Percentiles rank a stretch among this genome's conserved stretches.
Conservation (phyloP, 23 tunicate species). For the Phallusia fumigata region DNA sequence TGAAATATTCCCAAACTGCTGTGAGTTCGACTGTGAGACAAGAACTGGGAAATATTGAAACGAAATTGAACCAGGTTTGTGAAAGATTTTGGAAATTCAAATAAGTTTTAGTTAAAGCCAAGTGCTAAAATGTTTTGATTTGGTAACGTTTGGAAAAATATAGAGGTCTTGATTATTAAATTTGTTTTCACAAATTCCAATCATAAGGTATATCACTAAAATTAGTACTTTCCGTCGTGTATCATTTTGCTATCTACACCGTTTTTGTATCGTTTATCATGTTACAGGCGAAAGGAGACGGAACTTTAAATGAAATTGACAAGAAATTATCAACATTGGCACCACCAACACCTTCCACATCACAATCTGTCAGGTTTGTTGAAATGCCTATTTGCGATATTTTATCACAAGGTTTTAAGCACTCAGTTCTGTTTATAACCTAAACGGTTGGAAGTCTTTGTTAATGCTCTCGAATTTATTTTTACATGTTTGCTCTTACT, state of each 20-base stretch:
- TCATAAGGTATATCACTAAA: too few relatives aligned
- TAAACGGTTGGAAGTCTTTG: too few relatives aligned
- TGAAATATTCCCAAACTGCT: conserved; percentile 50
- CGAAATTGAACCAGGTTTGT: conserved; percentile 60
- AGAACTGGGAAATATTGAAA: conserved; percentile 62
- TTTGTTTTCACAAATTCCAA: too few relatives aligned
- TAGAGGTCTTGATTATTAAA: too few relatives aligned
- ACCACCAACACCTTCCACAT: conserved; percentile 45
- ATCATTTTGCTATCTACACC: too few relatives aligned
- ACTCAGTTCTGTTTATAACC: not conserved
- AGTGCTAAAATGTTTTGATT: too few relatives aligned
- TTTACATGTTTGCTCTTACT: too few relatives aligned
- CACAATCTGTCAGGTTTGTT: conserved; percentile 40
- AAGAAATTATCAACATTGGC: conserved; percentile 37
- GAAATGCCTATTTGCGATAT: not conserved
- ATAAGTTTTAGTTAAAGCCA: too few relatives aligned
- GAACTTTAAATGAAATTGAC: conserved; percentile 59
- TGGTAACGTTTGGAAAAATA: too few relatives aligned
- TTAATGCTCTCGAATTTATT: too few relatives aligned
- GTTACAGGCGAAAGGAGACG: conserved; percentile 53
- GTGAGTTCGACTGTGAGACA: conserved; percentile 49
- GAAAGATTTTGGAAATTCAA: too few relatives aligned
- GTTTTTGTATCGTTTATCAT: not conserved
- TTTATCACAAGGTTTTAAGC: not conserved
- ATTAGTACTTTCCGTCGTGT: too few relatives aligned